Base-by-base conservation (phyloP, 2,797 vertebrate genomes). In the Myotis findleyi region DNA sequence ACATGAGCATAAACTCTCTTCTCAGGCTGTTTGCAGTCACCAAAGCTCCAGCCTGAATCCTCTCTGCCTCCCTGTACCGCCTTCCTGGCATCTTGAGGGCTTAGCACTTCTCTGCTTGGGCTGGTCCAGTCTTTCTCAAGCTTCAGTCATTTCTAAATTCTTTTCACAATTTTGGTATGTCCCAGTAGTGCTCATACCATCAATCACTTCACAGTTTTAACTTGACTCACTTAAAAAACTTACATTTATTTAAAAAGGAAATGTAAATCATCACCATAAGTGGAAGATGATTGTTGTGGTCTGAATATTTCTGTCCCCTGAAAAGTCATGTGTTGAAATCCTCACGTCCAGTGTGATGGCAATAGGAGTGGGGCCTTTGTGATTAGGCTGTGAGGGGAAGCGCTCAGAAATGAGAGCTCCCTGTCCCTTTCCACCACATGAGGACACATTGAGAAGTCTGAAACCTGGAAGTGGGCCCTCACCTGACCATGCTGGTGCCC, bases 161-260 rank as follows among this genome's bases (percentile, higher is more conserved):
- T 88, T 68, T 30, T 73, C 14, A 55, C 6, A 44, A 38, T n/a
- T 87, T 69, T 73, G 55, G 92, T 23, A 38, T 38, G 81, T n/a
- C 21, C 69, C 87, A 72, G 27, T 44, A 44, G 7, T 62, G 7
- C 18, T 25, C 6, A 17, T 49, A 30, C 6, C 71, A 49, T 73
- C 55, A 41, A 73, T 92, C 71, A 16, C 44, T 81, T 94, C 30
- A 20, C 20, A 23, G 49, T 51, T 94, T 91, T 44, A 72, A 53
- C 73, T 93, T 92, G 79, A 87, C 18, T 82, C 62, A 94, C 57
- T 79, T 79, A 8, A 57, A 86, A 55, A 57, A 73, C 27, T 68
- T 49, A 75, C 85, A 51, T 20, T 59, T 85, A 72, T 71, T 71
- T 57, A 36, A 47, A 71, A 83, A 84, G 73, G 41, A 64, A 59